phyloP scores from a whole-genome alignment of 2,888 invertebrate species.

The Andrena marginata region DNA sequence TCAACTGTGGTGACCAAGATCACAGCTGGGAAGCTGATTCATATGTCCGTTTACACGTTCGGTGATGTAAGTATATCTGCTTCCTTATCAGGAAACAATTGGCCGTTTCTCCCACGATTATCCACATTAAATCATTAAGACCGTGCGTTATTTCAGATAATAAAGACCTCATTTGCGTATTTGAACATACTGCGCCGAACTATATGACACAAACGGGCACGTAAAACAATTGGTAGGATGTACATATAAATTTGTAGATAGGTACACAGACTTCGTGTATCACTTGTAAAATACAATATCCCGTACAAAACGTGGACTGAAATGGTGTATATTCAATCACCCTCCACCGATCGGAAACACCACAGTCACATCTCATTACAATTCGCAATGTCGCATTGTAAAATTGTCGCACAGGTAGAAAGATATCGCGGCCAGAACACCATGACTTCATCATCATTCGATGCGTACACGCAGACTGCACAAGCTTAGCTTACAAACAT shows the following conservation, averaged over 20 bases:
- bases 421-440: no score
- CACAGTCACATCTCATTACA: no score
- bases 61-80: conserved; percentile 69
- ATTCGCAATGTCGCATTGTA: background rate
- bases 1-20: conserved; percentile 70
- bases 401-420: no score
- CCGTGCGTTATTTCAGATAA: conserved; percentile 42
- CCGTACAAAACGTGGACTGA: background rate
- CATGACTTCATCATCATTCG: background rate
- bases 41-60: conserved; percentile 75
- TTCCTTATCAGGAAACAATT: no score
- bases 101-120: background rate
- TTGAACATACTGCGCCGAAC: conserved; percentile 49
- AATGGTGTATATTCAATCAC: no score
- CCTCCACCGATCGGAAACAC: no score
- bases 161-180: conserved; percentile 51
- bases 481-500: background rate
- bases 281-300: background rate
- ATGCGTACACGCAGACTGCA: background rate
- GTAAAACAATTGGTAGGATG: background rate
- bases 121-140: no score
- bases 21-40: conserved; percentile 78
- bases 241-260: conserved; percentile 19
- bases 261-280: background rate
- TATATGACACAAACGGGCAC: background rate